Evolutionary conservation across 2,888 invertebrate genomes (phyloP).

Genomic region (Rhodophaea formosa): DNA sequence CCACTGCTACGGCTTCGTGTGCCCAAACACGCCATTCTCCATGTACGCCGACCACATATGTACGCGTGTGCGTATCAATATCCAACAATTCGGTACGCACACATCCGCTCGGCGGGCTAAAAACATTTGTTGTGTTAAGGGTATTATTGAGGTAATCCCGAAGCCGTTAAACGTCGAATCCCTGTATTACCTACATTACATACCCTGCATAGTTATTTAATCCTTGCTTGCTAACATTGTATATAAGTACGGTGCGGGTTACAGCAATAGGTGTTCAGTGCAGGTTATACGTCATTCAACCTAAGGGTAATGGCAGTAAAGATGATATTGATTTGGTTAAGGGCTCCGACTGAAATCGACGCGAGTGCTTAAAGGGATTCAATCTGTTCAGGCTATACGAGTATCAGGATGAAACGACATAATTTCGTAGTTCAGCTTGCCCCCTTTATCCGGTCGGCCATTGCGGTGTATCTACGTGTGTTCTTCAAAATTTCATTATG

Average conservation of each 20-base stretch:
- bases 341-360: constrained; percentile 52
- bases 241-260: constrained; percentile 43
- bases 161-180: constrained; percentile 77
- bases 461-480: constrained; percentile 6
- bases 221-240: constrained; percentile 66
- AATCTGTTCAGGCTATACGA: constrained; percentile 60
- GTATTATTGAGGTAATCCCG: constrained; percentile 76
- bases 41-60: constrained; percentile 39
- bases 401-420: constrained; percentile 55
- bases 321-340: constrained; percentile 52
- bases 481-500: constrained; percentile 26
- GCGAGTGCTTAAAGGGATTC: constrained; percentile 65
- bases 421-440: constrained; percentile 48
- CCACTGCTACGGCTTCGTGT: constrained; percentile 63
- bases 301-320: constrained; percentile 58
- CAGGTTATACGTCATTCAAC: constrained; percentile 48
- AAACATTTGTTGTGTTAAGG: constrained; percentile 76
- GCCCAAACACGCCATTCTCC: constrained; percentile 47
- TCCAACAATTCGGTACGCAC: constrained; percentile 29
- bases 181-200: constrained; percentile 77
- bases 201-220: constrained; percentile 73
- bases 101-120: constrained; percentile 49
- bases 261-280: constrained; percentile 39
- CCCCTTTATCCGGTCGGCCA: constrained; percentile 40
- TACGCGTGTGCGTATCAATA: constrained; percentile 40